Evolutionary conservation across 2,888 invertebrate genomes (phyloP), one percentile per base, ranked within the genome.

Genomic region (Chrysomela aeneicollis): DNA sequence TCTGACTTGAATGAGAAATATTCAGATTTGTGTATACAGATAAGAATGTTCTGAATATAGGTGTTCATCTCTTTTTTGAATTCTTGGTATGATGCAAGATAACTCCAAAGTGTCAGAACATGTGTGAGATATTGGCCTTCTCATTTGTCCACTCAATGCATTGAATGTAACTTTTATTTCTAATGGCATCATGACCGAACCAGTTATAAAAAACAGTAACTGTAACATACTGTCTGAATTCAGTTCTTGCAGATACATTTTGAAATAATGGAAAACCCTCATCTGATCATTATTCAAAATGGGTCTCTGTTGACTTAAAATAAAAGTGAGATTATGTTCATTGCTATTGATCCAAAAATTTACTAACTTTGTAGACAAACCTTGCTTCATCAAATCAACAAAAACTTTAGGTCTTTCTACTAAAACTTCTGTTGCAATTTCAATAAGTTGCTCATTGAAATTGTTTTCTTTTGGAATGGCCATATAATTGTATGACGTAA

Each of bases 101-200:
- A 49, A 49, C 21, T 49, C 49, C 12, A 49, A 19, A 19, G 9
- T 49, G 21, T 49, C 18, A 12, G 19, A 19, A 49, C 49, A 49
- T 18, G 49, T 49, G 49, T 49, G 49, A 49, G 49, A 18, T 49
- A 49, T 49, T 9, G 49, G 49, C 21, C 49, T 49, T 21, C 49
- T 49, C 21, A 19, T 21, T 49, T 49, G 49, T 19, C 19, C 49
- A 49, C 49, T 49, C 21, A 49, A 49, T 49, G 49, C 18, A 49
- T 49, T 49, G 21, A 49, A 49, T 49, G 49, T 19, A 12, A 49
- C 49, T 49, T 49, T 49, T 19, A 49, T 49, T 49, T 49, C 49
- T 18, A 19, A 21, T 49, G 49, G 49, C 49, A 49, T 49, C 21
- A 49, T 21, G 21, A 49, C 49, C 9, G 49, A 49, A 49, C 49